Percentiles rank a stretch among this genome's conserved stretches.
Evolutionary conservation across 2,113 vertebrate species (phyloP).

Genomic region (Alosa alosa): DNA sequence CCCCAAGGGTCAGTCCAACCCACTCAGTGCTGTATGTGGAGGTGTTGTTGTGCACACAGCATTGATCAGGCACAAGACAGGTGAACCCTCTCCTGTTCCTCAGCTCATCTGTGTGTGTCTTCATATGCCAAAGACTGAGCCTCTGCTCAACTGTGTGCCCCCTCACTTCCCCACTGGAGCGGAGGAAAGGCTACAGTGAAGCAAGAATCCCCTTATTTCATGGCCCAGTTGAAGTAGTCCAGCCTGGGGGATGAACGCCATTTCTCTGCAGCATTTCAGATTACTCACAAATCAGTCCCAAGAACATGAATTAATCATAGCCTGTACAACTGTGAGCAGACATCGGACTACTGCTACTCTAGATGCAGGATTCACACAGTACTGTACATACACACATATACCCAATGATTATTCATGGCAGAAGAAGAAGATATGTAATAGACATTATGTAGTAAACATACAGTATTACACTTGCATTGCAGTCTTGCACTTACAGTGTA

Average conservation of each 20-base stretch:
- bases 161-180: background rate
- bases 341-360: background rate
- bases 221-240: background rate
- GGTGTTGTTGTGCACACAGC: background rate
- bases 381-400: background rate
- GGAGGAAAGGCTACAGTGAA: background rate
- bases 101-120: background rate
- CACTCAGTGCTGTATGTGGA: background rate
- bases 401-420: background rate
- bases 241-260: background rate
- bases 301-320: background rate
- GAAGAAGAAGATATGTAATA: background rate
- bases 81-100: background rate
- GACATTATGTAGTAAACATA: conserved; percentile 10
- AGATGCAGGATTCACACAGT: background rate
- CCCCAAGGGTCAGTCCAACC: conserved; percentile 1
- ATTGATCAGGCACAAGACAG: background rate
- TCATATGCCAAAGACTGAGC: background rate
- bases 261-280: background rate
- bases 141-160: background rate
- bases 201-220: background rate
- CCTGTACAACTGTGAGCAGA: background rate
- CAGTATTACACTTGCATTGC: conserved; percentile 10
- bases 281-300: background rate
- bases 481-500: conserved; percentile 1